Conservation (phyloP, 2,888 invertebrate species). For the Steinernema hermaphroditum region DNA sequence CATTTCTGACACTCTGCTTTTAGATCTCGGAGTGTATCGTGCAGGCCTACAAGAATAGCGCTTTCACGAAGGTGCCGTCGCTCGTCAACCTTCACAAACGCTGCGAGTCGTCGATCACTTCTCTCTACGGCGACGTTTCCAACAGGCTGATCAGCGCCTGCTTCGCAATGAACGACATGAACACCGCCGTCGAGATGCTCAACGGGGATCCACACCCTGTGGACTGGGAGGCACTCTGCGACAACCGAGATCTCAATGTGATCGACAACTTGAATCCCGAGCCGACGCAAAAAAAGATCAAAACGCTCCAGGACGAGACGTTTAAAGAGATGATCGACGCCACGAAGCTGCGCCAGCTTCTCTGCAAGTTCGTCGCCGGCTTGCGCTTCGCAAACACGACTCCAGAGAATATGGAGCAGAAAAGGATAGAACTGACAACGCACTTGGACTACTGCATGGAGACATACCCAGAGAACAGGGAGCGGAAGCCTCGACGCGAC, state of each 20-base stretch:
- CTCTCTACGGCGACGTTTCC: constrained; percentile 45
- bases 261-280: constrained; percentile 40
- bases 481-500: constrained; percentile 32
- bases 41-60: constrained; percentile 46
- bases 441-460: constrained; percentile 43
- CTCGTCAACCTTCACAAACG: constrained; percentile 39
- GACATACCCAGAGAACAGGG: constrained; percentile 39
- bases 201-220: constrained; percentile 50
- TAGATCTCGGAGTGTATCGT: constrained; percentile 46
- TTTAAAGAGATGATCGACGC: constrained; percentile 48
- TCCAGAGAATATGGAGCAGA: constrained; percentile 33
- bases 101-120: constrained; percentile 43
- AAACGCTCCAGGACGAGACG: constrained; percentile 40
- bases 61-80: constrained; percentile 47
- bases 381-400: constrained; percentile 29
- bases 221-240: constrained; percentile 44
- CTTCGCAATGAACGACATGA: constrained; percentile 50
- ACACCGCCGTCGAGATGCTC: constrained; percentile 43
- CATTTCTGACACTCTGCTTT: constrained; percentile 2
- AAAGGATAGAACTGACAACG: constrained; percentile 30
- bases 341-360: constrained; percentile 37
- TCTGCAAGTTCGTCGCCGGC: constrained; percentile 42
- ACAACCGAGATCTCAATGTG: constrained; percentile 48
- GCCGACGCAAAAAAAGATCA: constrained; percentile 34
- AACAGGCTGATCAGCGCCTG: constrained; percentile 46